Base-by-base conservation (phyloP, 2,797 vertebrate species). In the Erpetoichthys calabaricus region DNA sequence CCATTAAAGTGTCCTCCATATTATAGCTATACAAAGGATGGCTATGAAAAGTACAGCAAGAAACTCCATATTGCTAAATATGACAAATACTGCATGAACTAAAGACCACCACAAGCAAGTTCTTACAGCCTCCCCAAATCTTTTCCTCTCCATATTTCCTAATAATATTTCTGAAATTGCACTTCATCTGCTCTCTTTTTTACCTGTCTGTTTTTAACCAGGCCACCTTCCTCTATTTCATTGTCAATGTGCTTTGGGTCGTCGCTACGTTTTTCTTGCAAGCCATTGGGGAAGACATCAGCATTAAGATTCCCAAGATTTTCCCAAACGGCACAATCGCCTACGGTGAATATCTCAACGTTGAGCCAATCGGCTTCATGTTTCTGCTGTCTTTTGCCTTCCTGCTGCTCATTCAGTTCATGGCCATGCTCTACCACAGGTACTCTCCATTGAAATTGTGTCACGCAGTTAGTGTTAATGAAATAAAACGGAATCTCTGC, bases 341-440 rank as follows among this genome's bases (percentile, higher is more conserved):
- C 8, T 2, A 25, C 25, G 69, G 8, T 1, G 78, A 84, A 0
- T 2, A 0, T 42, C 68, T 89, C 51, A 69, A 56, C 60, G 81
- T 88, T 69, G 86, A 88, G 64, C 87, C 87, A 10, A 62, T 89
- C 57, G 84, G 84, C 61, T 69, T 89, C 66, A 89, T 89, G 87
- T 89, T 89, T 66, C 75, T 89, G 64, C 55, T 86, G 57, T 84
- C 84, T 5, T 88, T 89, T 57, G 83, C 81, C 5, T 0, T 85
- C 55, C 79, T 89, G 59, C 76, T 89, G 7, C 0, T 85, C 2
- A 9, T 87, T 65, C 86, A 89, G 71, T 89, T 88, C 67, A 8
- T 87, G 61, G 82, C 86, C 42, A 89, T 89, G 86, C 75, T 88
- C 51, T 89, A 87, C 71, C 86, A 88, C 79, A 85, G 86, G 86